Base-by-base conservation (phyloP, 2,797 vertebrate species). In the Urocyon cinereoargenteus region DNA sequence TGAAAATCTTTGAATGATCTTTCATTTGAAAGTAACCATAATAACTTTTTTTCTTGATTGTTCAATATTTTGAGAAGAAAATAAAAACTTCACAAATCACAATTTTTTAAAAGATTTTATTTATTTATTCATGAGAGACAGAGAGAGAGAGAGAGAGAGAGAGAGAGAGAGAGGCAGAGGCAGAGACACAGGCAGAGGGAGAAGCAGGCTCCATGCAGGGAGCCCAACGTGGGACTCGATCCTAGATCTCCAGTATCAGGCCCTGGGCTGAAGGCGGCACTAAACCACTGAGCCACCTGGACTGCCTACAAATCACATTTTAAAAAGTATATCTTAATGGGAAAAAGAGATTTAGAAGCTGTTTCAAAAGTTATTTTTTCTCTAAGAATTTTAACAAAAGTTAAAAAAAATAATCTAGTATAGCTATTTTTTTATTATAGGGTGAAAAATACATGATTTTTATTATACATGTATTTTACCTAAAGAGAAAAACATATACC, bases 21-120 rank as follows among this genome's bases (percentile, higher is more conserved):
- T 68, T 88, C 85, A n/a, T 93, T 90, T 95, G 66, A 53, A 92
- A 92, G 82, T 93, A 96, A 70, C 34, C 28, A 49, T 79, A 79
- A 59, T 36, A 75, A 93, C 45, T 78, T 87, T 91, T 90, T 81
- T 31, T 21, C 57, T n/a, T 94, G 18, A 82, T 84, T 90, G 28
- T 79, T 92, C 64, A 66, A 61, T 92, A 95, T 78, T 92, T 97
- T 82, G 62, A 92, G 77, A 75, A 85, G 34, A 75, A 89, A 78
- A 79, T 61, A 61, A 26, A 77, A 45, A 7, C 7, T 45, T 45
- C 40, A 45, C 40, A 45, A 45, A 45, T 45, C 40, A 45, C 40
- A 45, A 45, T 45, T 45, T 6, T 45, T 45, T 45, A 0, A 8
- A 40, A 45, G 40, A 45, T 45, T 45, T 45, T 45, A 40, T 40